phyloP scores from a whole-genome alignment of 2,797 vertebrate species.

The Natrix natrix region DNA sequence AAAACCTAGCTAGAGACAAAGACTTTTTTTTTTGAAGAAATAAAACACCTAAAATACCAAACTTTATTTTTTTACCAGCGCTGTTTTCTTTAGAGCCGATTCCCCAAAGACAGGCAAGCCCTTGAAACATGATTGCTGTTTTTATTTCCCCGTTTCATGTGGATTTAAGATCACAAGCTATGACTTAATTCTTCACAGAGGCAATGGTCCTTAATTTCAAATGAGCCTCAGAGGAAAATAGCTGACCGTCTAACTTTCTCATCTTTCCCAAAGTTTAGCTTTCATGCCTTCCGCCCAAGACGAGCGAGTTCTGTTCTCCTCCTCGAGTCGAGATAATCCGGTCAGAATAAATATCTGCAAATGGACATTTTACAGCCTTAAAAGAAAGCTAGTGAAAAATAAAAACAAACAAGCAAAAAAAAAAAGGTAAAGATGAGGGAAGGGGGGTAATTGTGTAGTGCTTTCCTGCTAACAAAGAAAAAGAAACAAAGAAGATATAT shows the following conservation, averaged over 20 bases:
- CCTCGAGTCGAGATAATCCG: constrained; percentile 26
- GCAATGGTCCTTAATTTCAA: constrained; percentile 25
- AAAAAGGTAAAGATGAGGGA: too few species aligned
- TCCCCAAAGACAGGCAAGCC: constrained; percentile 18
- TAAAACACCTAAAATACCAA: constrained; percentile 18
- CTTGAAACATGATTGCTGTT: constrained; percentile 34
- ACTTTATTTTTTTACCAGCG: not conserved
- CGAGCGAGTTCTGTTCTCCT: constrained; percentile 19
- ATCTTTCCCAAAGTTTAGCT: constrained; percentile 43
- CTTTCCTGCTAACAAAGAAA: not conserved
- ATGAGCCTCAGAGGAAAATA: constrained; percentile 22
- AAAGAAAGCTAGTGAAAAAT: constrained; percentile 19
- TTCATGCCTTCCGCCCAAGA: constrained; percentile 32
- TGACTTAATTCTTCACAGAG: constrained; percentile 37
- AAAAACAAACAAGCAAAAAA: not conserved
- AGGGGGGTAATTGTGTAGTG: not conserved
- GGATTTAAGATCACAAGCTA: constrained; percentile 6
- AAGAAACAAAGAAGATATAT: not conserved
- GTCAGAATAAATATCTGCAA: constrained; percentile 40
- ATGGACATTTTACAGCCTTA: constrained; percentile 19
- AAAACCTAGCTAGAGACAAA: not conserved
- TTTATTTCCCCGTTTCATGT: constrained; percentile 44
- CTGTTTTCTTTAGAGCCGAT: not conserved
- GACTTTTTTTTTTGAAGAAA: not conserved
- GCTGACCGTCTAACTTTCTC: constrained; percentile 17